These are phyloP conservation scores for Araneus ventricosus DNA, from an alignment of 1,140 invertebrate species.

Conservation along the genomic window DNA sequence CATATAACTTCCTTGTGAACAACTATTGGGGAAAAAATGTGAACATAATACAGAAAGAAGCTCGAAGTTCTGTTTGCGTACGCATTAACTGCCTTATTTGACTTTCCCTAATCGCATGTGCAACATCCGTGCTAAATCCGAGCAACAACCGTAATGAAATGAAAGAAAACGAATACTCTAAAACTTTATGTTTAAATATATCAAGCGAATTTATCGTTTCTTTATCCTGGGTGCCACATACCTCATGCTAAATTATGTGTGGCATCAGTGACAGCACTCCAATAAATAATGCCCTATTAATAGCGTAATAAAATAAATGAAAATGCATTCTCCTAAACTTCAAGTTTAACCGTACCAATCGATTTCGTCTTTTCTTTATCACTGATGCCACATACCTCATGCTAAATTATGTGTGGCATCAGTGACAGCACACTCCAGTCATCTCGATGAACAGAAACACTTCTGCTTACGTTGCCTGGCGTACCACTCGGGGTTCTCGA, in stretches of 20 bases:
- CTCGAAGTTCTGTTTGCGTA: too few relatives aligned
- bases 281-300: not conserved
- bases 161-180: not conserved
- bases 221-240: not conserved
- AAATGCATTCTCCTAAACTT: not conserved
- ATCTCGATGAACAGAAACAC: constrained; percentile 22
- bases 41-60: too few relatives aligned
- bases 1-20: too few relatives aligned
- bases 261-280: not conserved
- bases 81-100: too few relatives aligned
- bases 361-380: not conserved
- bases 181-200: not conserved
- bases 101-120: too few relatives aligned
- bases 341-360: not conserved
- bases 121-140: too few relatives aligned
- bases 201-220: not conserved
- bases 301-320: not conserved
- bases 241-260: not conserved
- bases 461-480: constrained; percentile 49
- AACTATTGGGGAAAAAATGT: too few relatives aligned
- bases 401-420: constrained; percentile 18
- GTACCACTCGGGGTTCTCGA: constrained; percentile 45
- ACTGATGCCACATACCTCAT: constrained; percentile 7
- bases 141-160: too few relatives aligned
- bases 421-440: not conserved